These are phyloP conservation scores for Sphecodes monilicornis DNA, from an alignment of 2,888 invertebrate genomes.

Conservation along the genomic window DNA sequence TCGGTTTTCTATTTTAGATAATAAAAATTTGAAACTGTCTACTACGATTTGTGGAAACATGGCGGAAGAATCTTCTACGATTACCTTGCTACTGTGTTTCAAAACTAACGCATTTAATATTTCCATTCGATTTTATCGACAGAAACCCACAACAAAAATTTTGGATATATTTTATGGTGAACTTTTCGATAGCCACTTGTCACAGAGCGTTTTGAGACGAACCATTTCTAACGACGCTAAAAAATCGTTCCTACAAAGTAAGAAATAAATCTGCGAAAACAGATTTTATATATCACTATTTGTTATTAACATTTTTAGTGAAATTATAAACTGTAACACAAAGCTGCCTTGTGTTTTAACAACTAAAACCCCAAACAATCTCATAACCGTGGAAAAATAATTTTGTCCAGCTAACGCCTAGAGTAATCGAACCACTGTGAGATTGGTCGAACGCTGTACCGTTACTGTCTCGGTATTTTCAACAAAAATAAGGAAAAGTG, in stretches of 20 bases:
- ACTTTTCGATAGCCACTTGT: slow-evolving; percentile 35
- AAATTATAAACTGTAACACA: too few species aligned
- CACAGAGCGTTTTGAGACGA: not conserved
- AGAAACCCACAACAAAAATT: not conserved
- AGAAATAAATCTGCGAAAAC: too few species aligned
- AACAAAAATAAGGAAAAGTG: not conserved
- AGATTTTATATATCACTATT: too few species aligned
- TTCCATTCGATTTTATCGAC: slow-evolving; percentile 41
- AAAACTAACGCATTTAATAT: not conserved
- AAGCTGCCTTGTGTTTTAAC: too few species aligned
- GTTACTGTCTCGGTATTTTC: not conserved
- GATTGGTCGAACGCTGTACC: not conserved
- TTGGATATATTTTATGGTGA: slow-evolving; percentile 56
- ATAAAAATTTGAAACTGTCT: not conserved
- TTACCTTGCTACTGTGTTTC: slow-evolving; percentile 6
- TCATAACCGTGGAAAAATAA: too few species aligned
- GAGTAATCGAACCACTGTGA: too few species aligned
- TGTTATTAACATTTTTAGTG: too few species aligned
- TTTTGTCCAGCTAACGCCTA: too few species aligned
- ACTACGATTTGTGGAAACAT: not conserved
- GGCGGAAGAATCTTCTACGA: slow-evolving; percentile 25
- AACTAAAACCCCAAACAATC: too few species aligned
- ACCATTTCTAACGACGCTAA: not conserved
- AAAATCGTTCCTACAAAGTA: not conserved
- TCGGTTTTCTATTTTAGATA: not conserved